These are phyloP conservation scores for Trochalopteron elliotii DNA, from an alignment of 2,113 vertebrate species.

Conservation along the genomic window DNA sequence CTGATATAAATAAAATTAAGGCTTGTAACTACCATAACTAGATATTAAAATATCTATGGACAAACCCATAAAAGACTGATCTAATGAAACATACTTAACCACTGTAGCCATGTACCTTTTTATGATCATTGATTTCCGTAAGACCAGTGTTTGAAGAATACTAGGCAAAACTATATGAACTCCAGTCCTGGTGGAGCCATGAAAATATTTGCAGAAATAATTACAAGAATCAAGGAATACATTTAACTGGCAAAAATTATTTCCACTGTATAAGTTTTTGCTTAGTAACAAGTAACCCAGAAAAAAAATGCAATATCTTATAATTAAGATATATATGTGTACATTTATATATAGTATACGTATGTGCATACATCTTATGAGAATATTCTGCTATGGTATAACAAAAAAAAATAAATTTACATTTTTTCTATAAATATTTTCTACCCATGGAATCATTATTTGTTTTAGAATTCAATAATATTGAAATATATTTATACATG, in stretches of 20 bases:
- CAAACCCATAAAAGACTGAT: not conserved
- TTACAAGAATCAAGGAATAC: not conserved
- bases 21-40: not conserved
- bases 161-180: not conserved
- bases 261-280: not conserved
- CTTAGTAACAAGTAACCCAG: not conserved
- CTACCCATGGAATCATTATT: not conserved
- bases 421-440: not conserved
- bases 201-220: not conserved
- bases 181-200: not conserved
- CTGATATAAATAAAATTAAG: not conserved
- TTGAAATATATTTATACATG: not conserved
- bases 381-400: not conserved
- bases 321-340: not conserved
- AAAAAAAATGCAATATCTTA: not conserved
- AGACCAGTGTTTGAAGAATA: not conserved
- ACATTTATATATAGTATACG: not conserved
- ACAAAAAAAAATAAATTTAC: not conserved
- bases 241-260: not conserved
- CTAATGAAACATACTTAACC: not conserved
- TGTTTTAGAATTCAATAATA: not conserved
- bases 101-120: not conserved
- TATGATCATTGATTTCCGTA: not conserved
- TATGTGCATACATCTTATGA: not conserved
- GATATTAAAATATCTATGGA: not conserved